These are phyloP conservation scores for Cosmorhoe ocellata DNA, from an alignment of 2,888 invertebrate genomes.

Conservation along the genomic window DNA sequence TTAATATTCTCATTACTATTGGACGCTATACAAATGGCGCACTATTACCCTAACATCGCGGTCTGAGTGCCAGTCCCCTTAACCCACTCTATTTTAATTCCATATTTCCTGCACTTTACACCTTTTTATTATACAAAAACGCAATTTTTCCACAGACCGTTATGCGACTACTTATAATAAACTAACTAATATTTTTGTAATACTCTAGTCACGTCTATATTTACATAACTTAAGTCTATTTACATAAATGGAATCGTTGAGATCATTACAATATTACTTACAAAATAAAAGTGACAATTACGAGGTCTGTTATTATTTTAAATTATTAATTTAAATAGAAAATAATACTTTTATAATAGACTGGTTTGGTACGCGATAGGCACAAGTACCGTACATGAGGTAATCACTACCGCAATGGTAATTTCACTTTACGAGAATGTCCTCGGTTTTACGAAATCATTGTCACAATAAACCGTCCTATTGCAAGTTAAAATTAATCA, in stretches of 20 bases:
- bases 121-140: slow-evolving; percentile 39
- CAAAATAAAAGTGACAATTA: slow-evolving; percentile 64
- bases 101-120: slow-evolving; percentile 39
- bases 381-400: slow-evolving; percentile 62
- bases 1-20: slow-evolving; percentile 63
- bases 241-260: slow-evolving; percentile 82
- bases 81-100: slow-evolving; percentile 32
- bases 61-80: slow-evolving; percentile 45
- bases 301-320: slow-evolving; percentile 60
- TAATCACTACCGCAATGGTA: slow-evolving; percentile 50
- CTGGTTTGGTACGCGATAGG: slow-evolving; percentile 70
- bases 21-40: slow-evolving; percentile 74
- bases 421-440: slow-evolving; percentile 33
- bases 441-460: slow-evolving; percentile 35
- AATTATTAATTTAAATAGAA: slow-evolving; percentile 55
- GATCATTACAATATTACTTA: slow-evolving; percentile 76
- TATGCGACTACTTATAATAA: slow-evolving; percentile 49
- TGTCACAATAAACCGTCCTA: slow-evolving; percentile 38
- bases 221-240: slow-evolving; percentile 68
- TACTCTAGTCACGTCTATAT: slow-evolving; percentile 49
- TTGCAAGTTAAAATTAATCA: slow-evolving; percentile 39
- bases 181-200: slow-evolving; percentile 45
- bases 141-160: slow-evolving; percentile 49
- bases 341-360: slow-evolving; percentile 77
- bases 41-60: slow-evolving; percentile 47